Base-by-base conservation (phyloP, 2,888 invertebrate genomes). In the Acrocera orbiculus region DNA sequence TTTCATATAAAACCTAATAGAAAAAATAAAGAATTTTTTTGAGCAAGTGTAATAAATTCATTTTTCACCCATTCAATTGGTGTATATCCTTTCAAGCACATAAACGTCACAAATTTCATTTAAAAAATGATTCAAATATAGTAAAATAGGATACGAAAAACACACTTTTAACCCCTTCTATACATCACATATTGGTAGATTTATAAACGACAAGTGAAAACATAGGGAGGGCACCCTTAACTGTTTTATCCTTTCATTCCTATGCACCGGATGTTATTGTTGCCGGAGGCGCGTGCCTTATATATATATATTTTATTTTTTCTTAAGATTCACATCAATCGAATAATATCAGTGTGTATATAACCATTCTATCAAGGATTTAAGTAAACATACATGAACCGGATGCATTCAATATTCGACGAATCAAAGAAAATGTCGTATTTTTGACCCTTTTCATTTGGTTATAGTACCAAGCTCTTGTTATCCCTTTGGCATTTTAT, bases 271-370 rank as follows among this genome's bases (percentile, higher is more conserved):
- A 36, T 36, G 33, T 36, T 36, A 36, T 36, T 36, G 27, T 29
- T 31, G 37, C 40, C 34, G 28, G 26, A 40, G 40, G 40, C 40
- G 37, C 40, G 40, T 40, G 40, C 31, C 40, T 27, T 30, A 34
- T 24, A 24, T 36, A n/a, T 19, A 2, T 19, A 2, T 19, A 19
- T n/a, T n/a, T n/a, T n/a, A n/a, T n/a, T 27, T 19, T 30, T 35
- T 35, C n/a, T n/a, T n/a, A n/a, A n/a, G n/a, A n/a, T n/a, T n/a
- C 3, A 19, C 19, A 19, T 19, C 5, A 5, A 7, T 19, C 6
- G 8, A 19, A 19, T 19, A 7, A 19, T 19, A 7, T 7, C 5
- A 19, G 8, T 7, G 19, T 7, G 8, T 7, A 19, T 19, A 19
- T 19, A 19, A 19, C 5, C 6, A 19, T 19, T 19, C 19, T 19